Evolutionary conservation across 2,113 vertebrate species (phyloP).

Genomic region (Corythaixoides concolor): DNA sequence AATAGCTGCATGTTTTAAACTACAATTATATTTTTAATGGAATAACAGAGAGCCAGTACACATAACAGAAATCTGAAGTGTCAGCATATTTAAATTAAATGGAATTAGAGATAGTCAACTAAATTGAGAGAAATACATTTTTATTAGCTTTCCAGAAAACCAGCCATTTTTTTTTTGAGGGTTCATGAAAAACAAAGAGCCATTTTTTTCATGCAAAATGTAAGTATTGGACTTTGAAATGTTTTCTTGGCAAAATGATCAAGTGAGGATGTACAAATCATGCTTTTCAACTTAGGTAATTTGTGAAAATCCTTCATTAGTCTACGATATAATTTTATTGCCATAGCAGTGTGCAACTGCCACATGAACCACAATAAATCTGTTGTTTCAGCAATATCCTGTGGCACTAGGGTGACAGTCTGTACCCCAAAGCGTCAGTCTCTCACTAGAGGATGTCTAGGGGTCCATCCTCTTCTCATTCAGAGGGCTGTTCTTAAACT

Average conservation of each 20-base stretch:
- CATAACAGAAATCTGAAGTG: not conserved
- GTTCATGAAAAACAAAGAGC: not conserved
- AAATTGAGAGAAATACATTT: not conserved
- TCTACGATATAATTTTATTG: not conserved
- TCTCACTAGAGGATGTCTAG: not conserved
- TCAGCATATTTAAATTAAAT: not conserved
- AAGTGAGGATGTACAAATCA: not conserved
- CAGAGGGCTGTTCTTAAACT: not conserved
- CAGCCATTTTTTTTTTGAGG: not conserved
- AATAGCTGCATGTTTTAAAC: not conserved
- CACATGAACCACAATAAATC: not conserved
- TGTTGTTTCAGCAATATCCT: not conserved
- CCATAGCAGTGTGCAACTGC: not conserved
- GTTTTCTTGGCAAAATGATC: not conserved
- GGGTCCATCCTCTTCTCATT: not conserved
- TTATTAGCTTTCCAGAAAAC: not conserved
- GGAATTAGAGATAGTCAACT: not conserved
- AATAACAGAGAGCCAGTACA: fast-evolving
- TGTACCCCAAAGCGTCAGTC: not conserved
- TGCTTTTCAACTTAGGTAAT: not conserved
- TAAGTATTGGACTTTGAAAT: not conserved
- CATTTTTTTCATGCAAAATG: not conserved
- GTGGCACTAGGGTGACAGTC: fast-evolving
- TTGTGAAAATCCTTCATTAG: not conserved
- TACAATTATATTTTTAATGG: not conserved